Percentiles rank a stretch among this genome's conserved stretches.
phyloP scores from a whole-genome alignment of 2,797 vertebrate species.

The Carcharodon carcharias region DNA sequence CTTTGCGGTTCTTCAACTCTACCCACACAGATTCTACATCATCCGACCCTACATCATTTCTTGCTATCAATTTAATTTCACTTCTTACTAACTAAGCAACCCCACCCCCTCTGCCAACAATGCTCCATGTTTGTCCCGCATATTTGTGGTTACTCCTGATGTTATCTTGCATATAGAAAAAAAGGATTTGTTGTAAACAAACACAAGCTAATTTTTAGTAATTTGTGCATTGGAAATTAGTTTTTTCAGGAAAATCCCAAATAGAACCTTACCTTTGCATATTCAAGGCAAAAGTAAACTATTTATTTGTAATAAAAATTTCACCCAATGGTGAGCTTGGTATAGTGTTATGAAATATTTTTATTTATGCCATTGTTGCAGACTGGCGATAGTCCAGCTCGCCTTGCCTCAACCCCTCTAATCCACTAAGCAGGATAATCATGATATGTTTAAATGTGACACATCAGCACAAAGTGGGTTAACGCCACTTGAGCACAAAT shows the following conservation, averaged over 20 bases:
- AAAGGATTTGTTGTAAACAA: neutral
- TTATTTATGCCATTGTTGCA: neutral
- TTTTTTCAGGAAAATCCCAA: neutral
- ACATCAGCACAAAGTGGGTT: neutral
- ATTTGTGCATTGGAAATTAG: neutral
- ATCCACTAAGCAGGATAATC: constrained; percentile 24
- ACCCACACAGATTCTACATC: no score
- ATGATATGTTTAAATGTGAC: neutral
- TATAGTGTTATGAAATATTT: neutral
- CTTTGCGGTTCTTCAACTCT: no score
- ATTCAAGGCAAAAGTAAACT: neutral
- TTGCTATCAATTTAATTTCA: no score
- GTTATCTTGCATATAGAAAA: neutral
- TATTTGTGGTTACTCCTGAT: neutral
- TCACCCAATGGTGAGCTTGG: neutral
- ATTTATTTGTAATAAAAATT: neutral
- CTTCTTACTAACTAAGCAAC: no score
- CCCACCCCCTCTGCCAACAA: neutral
- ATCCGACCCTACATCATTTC: no score
- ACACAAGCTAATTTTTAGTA: neutral
- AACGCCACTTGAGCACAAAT: no score
- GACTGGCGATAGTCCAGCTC: neutral
- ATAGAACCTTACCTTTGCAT: neutral
- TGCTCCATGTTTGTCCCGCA: neutral
- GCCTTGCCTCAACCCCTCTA: neutral